phyloP scores from a whole-genome alignment of 2,888 invertebrate species.

The Pyrocoelia pectoralis region DNA sequence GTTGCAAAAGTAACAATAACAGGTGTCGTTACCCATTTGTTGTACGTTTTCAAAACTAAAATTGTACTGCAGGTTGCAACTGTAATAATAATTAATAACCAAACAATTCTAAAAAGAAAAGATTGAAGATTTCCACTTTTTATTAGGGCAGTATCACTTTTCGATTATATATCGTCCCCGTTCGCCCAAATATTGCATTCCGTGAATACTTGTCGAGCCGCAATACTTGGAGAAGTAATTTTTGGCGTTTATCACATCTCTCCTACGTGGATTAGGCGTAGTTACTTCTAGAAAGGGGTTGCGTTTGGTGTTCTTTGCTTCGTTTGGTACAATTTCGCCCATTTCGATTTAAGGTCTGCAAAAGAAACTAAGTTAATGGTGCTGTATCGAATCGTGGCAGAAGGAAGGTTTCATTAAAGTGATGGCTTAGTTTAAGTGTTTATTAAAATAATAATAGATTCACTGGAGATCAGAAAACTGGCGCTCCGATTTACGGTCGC shows the following conservation, averaged over 20 bases:
- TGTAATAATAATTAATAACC: background rate
- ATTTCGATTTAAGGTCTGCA: too few species aligned
- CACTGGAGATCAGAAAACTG: too few species aligned
- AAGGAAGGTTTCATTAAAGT: too few species aligned
- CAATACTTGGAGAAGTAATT: slow-evolving; percentile 33
- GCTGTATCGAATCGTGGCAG: too few species aligned
- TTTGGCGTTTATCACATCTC: slow-evolving; percentile 46
- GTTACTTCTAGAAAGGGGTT: too few species aligned
- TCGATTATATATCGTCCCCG: slow-evolving; percentile 38
- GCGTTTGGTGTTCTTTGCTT: too few species aligned
- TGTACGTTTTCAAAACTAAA: slow-evolving; percentile 71
- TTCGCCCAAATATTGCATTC: slow-evolving; percentile 43
- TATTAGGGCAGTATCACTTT: slow-evolving; percentile 17
- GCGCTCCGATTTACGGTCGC: too few species aligned
- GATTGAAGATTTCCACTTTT: too few species aligned
- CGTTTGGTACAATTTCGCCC: too few species aligned
- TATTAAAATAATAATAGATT: too few species aligned
- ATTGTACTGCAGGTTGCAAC: slow-evolving; percentile 64
- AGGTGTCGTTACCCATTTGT: slow-evolving; percentile 76
- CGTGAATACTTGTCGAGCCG: slow-evolving; percentile 38
- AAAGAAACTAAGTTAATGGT: too few species aligned
- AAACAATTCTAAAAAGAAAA: slow-evolving; percentile 7
- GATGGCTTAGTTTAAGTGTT: too few species aligned
- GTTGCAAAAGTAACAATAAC: slow-evolving; percentile 81
- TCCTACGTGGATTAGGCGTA: background rate